phyloP scores from a whole-genome alignment of 2,888 invertebrate species.

The Oligia strigilis region DNA sequence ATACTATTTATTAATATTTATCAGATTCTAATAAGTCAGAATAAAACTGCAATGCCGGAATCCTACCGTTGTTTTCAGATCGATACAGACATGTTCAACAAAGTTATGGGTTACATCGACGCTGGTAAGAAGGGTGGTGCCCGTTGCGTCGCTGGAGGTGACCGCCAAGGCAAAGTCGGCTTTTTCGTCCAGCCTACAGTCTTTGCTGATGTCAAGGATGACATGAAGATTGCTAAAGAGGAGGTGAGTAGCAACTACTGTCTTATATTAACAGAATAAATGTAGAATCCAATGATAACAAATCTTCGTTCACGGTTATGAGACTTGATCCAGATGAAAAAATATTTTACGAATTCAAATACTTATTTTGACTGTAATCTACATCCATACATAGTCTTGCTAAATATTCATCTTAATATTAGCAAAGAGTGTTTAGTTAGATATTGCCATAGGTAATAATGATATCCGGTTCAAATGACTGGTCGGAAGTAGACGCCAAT shows the following conservation, averaged over 20 bases:
- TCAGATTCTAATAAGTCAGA: background rate
- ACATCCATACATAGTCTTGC: no score
- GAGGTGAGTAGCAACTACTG: conserved; percentile 71
- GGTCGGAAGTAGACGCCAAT: background rate
- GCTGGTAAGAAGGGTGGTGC: conserved; percentile 95
- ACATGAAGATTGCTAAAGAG: conserved; percentile 94
- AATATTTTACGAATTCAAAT: background rate
- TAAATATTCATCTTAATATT: background rate
- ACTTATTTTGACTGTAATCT: background rate
- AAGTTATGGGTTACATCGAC: conserved; percentile 94
- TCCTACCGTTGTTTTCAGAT: conserved; percentile 84
- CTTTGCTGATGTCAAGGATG: conserved; percentile 94
- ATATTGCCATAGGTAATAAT: no score
- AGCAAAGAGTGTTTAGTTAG: background rate
- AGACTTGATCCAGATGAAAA: background rate
- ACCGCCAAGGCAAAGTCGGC: conserved; percentile 92
- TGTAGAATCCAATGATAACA: background rate
- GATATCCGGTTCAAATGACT: background rate
- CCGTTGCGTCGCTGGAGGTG: conserved; percentile 94
- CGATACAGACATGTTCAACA: conserved; percentile 93
- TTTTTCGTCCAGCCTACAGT: conserved; percentile 95
- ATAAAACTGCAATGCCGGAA: background rate
- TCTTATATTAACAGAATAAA: background rate
- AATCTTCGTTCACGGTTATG: background rate
- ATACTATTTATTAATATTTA: background rate